A percentile compares a stretch with the other conserved stretches of the same genome.
phyloP scores from a whole-genome alignment of 1,140 invertebrate genomes.

The Pissodes strobi region DNA sequence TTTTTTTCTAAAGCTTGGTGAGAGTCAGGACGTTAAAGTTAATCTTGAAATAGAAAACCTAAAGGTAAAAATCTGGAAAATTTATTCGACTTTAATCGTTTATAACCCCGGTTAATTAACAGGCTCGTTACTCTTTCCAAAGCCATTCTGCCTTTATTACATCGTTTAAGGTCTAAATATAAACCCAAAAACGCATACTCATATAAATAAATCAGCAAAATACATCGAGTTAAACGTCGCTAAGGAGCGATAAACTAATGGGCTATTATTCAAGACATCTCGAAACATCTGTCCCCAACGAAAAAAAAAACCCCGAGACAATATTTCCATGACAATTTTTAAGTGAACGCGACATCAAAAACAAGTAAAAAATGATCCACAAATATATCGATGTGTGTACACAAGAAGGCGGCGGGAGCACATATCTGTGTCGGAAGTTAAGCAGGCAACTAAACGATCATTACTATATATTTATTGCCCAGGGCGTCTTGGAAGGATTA shows the following conservation, averaged over 20 bases:
- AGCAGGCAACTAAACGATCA: constrained; percentile 54
- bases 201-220: constrained; percentile 30
- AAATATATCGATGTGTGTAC: constrained; percentile 46
- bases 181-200: constrained; percentile 12
- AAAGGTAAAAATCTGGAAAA: too few species aligned
- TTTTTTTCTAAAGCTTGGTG: too few species aligned
- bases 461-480: constrained; percentile 54
- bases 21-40: too few species aligned
- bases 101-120: constrained; percentile 20
- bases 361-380: constrained; percentile 45
- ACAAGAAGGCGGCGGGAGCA: constrained; percentile 15
- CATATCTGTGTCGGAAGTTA: constrained; percentile 52
- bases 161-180: constrained; percentile 21
- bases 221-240: constrained; percentile 26
- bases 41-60: too few species aligned
- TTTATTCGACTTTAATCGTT: constrained; percentile 24
- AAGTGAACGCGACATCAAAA: constrained; percentile 38
- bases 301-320: constrained; percentile 26
- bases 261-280: constrained; percentile 43
- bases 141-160: constrained; percentile 27
- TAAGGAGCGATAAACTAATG: constrained; percentile 39
- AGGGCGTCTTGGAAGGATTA: constrained; percentile 49
- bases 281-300: constrained; percentile 36
- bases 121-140: constrained; percentile 2
- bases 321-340: constrained; percentile 41